These are phyloP conservation scores for Sepiola atlantica DNA, from an alignment of 2,888 invertebrate genomes.

Conservation along the genomic window DNA sequence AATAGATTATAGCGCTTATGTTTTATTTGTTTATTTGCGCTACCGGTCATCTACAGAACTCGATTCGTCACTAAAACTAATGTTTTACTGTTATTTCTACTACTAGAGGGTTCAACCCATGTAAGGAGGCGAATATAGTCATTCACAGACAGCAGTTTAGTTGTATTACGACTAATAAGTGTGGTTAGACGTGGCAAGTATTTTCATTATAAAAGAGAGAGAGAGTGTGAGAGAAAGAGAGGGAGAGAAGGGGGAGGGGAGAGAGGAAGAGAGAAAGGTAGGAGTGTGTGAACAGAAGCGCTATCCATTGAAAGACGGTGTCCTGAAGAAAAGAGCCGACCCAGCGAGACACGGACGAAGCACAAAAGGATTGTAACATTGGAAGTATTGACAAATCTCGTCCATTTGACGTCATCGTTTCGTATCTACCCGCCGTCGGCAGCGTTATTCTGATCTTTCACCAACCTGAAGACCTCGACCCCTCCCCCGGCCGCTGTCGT, in stretches of 20 bases:
- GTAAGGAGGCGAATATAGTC: too few species aligned
- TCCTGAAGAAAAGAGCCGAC: background rate
- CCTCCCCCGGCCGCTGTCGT: background rate
- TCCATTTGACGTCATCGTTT: background rate
- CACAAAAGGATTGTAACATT: background rate
- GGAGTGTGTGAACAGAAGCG: background rate
- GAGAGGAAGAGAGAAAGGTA: background rate
- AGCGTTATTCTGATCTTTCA: background rate
- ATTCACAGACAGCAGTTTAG: too few species aligned
- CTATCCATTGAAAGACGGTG: background rate
- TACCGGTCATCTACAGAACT: too few species aligned
- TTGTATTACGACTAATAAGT: too few species aligned
- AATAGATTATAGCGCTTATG: too few species aligned
- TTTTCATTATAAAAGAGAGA: background rate
- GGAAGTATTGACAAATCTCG: background rate
- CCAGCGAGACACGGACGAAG: background rate
- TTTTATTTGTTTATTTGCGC: too few species aligned
- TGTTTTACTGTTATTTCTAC: too few species aligned
- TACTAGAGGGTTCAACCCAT: too few species aligned
- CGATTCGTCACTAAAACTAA: too few species aligned
- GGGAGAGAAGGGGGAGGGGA: background rate
- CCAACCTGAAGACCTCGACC: background rate
- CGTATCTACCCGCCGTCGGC: background rate
- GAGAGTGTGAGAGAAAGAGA: background rate
- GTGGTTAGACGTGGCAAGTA: too few species aligned